Conservation (phyloP, 92 coral and sea anemone genomes). For the Umimayanthus chanpuru region DNA sequence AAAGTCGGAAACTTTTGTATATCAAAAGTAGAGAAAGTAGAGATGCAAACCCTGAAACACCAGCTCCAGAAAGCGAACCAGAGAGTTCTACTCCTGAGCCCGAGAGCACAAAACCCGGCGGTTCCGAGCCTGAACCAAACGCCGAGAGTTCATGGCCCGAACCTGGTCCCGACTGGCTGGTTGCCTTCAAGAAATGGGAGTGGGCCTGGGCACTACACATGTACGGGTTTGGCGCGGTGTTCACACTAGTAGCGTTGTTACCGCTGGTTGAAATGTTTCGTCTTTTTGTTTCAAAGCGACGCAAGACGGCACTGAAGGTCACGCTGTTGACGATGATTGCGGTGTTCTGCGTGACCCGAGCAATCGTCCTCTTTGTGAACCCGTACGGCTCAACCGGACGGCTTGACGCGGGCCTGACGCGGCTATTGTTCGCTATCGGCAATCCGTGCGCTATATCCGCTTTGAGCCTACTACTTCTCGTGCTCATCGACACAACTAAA, state of each 20-base stretch:
- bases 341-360: constrained; percentile 74
- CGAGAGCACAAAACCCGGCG: constrained; percentile 35
- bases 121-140: constrained; percentile 75
- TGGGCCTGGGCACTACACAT: constrained; percentile 94
- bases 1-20: not conserved
- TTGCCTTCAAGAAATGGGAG: constrained; percentile 76
- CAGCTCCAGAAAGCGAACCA: constrained; percentile 30
- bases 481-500: constrained; percentile 93
- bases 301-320: constrained; percentile 72
- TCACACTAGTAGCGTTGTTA: constrained; percentile 59
- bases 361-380: constrained; percentile 68
- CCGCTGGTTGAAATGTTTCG: constrained; percentile 68
- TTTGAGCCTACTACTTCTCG: constrained; percentile 80
- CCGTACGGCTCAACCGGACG: constrained; percentile 80
- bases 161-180: constrained; percentile 92
- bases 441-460: constrained; percentile 92
- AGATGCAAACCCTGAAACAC: constrained; percentile 16
- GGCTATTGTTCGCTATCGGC: constrained; percentile 83
- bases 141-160: constrained; percentile 88
- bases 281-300: constrained; percentile 51
- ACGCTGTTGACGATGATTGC: constrained; percentile 72
- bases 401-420: constrained; percentile 52
- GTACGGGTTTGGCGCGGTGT: constrained; percentile 75
- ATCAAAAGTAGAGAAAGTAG: not conserved
- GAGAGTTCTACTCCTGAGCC: constrained; percentile 41